These are phyloP conservation scores for Dicrurus megarhynchus DNA, from an alignment of 2,113 vertebrate species.

Conservation along the genomic window DNA sequence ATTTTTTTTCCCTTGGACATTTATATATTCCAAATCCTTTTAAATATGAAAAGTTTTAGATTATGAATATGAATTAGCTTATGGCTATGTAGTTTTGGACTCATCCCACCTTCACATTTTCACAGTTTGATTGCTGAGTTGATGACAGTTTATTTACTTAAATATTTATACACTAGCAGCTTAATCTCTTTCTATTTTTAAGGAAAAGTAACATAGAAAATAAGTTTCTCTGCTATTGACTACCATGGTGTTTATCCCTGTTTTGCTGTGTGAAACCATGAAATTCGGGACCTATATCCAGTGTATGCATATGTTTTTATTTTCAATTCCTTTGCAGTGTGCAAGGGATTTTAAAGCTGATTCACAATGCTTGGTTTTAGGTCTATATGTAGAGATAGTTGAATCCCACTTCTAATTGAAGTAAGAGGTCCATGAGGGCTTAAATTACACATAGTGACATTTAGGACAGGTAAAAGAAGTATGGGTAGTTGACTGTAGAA, in stretches of 20 bases:
- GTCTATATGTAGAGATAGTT: not conserved
- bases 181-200: not conserved
- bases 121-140: not conserved
- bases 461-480: not conserved
- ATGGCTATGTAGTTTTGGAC: not conserved
- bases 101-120: not conserved
- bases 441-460: not conserved
- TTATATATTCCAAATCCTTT: not conserved
- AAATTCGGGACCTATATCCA: not conserved
- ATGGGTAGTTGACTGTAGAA: not conserved
- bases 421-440: not conserved
- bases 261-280: not conserved
- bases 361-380: not conserved
- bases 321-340: not conserved
- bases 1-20: not conserved
- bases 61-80: not conserved
- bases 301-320: not conserved
- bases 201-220: not conserved
- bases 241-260: not conserved
- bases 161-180: not conserved
- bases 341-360: not conserved
- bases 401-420: not conserved
- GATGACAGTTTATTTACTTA: conserved; percentile 1
- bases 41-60: not conserved
- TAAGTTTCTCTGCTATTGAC: not conserved